Base-by-base conservation (phyloP, 2,888 invertebrate genomes). In the Barypeithes pellucidus region DNA sequence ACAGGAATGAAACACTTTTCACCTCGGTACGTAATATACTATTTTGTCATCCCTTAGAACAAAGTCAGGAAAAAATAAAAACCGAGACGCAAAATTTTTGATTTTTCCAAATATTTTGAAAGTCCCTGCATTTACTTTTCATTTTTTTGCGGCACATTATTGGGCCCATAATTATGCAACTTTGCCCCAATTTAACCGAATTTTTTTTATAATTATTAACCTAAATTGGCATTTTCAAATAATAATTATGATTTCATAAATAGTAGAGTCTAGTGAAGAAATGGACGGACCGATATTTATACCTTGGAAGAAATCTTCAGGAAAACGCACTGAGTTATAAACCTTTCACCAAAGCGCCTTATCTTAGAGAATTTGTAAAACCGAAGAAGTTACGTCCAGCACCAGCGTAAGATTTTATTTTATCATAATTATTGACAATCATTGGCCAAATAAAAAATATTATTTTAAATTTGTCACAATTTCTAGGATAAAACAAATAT, bases 221-320 rank as follows among this genome's bases (percentile, higher is more conserved):
- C 20, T 36, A 2, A 20, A n/a, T 50, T 33, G 14, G 54, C 12
- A 41, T 7, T 54, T 39, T 33, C 11, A 47, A 43, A 45, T 61
- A 22, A 47, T 39, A 70, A 62, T 60, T 73, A n/a, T 70, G 12
- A 39, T 72, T 74, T 70, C 20, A 41, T 73, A 45, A 62, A 57
- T 76, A 78, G 75, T 82, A 77, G 77, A 77, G 70, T 47, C 69
- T 77, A 36, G 79, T 75, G 63, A 79, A 63, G 62, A 82, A 82
- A 75, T 91, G 91, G 91, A 85, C 85, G 0, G 87, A 89, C 63
- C 89, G 89, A 79, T 84, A 89, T 80, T 80, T 90, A 59, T 91
- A 89, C 80, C 83, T 91, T 54, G 91, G 91, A 12, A 81, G 85
- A 52, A 82, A 83, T 67, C 84, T 87, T 74, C 85, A 87, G 75